Base-by-base conservation (phyloP, 2,797 vertebrate genomes). In the Hippoglossus hippoglossus region DNA sequence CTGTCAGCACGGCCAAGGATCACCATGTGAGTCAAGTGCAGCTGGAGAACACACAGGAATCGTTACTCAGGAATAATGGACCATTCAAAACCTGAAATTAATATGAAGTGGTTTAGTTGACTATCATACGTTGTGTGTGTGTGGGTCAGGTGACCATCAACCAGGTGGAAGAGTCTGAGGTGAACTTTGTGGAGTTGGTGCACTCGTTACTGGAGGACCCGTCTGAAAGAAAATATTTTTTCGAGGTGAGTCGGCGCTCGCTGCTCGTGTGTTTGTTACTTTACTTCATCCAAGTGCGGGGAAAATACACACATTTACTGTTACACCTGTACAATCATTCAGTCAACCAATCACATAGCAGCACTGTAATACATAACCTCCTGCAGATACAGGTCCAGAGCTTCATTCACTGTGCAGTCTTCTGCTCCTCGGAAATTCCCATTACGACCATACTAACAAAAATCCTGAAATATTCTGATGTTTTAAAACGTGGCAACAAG, bases 101-200 rank as follows among this genome's bases (percentile, higher is more conserved):
- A 11, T 11, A 11, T 3, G 10, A 9, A 34, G 31, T 34, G 31
- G 31, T 34, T 34, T 34, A 10, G 31, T 34, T 34, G 31, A 34
- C 31, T 2, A 2, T 34, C n/a, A n/a, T n/a, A n/a, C n/a, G n/a
- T n/a, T n/a, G 44, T 64, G 34, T 71, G 12, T 62, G n/a, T 65
- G 21, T 63, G 3, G 21, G 6, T 55, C 76, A 93, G 93, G 69
- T 80, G 0, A 93, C 88, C n/a, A 89, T 92, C 18, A 72, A 93
- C 79, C 93, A 91, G 78, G 91, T 94, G 79, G 92, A 93, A 62
- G 91, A 93, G 52, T 93, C 93, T 0, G 92, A 93, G 73, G 92
- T 91, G 24, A 94, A 94, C 81, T 94, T 94, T 75, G 91, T 94
- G 58, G 93, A 94, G 88, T 36, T 94, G 79, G 91, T 94, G 18